Base-by-base conservation (phyloP, 2,797 vertebrate species). In the Coilia nasus region DNA sequence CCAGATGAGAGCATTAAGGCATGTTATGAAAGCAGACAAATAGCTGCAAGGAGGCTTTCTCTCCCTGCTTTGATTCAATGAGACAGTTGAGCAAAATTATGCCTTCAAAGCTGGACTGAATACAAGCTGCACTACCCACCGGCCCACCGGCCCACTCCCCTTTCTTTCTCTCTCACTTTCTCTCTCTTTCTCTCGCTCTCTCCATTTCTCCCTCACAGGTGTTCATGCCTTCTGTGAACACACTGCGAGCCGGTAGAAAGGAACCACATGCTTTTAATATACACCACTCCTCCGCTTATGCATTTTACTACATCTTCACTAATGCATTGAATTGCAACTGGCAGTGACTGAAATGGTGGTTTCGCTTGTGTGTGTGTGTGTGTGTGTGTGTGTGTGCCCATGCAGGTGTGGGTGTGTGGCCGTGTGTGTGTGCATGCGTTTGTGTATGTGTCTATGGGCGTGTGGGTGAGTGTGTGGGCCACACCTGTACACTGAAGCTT, bases 1-100 rank as follows among this genome's bases (percentile, higher is more conserved):
- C 71, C 71, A 44, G 71, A 44, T 78, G 71, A 78, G 71, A 41
- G 71, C 71, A 78, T 78, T 78, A 78, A 78, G 83, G 83, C 78
- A 86, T 87, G 85, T 89, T 85, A 90, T 89, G 88, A 88, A 89
- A 87, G 85, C 88, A 89, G 89, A 90, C 89, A 88, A 89, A 90
- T 88, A 86, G 86, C 85, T 87, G 85, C 85, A 67, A 89, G 87
- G 86, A 88, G 86, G 85, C 83, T 81, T 88, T 89, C 88, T 87
- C 88, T 84, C 81, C 86, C 82, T 64, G 71, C 60, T 83, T 85
- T 89, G 87, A 90, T 90, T 90, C 86, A 88, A 88, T 86, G 90
- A 89, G 88, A 91, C 85, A 89, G 82, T 89, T 87, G 90, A 90
- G 89, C 89, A 84, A 88, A 91, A 91, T 83, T 85, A 88, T 83